Percentiles rank a stretch among this genome's conserved stretches.
Evolutionary conservation across 2,888 invertebrate genomes (phyloP).

Genomic region (Physocephala rufipes): DNA sequence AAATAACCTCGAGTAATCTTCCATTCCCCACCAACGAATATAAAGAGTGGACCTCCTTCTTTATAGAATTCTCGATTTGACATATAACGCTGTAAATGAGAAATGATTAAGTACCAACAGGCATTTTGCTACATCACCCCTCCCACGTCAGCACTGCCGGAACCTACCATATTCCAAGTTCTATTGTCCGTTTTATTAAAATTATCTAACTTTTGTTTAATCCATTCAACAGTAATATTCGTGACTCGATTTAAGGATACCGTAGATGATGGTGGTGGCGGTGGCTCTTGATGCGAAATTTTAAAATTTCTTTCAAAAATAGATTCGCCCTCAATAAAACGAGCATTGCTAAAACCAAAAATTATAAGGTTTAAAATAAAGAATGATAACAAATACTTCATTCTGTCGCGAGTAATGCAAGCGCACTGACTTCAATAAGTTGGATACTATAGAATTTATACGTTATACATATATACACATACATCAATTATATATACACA

Average conservation of each 20-base stretch:
- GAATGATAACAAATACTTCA: too few species aligned
- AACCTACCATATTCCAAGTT: slow-evolving; percentile 68
- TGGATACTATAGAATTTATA: too few species aligned
- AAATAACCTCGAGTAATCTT: slow-evolving; percentile 70
- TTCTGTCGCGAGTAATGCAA: too few species aligned
- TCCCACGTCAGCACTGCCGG: too few species aligned
- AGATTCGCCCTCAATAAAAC: slow-evolving; percentile 30
- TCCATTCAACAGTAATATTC: slow-evolving; percentile 49
- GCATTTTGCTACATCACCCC: background rate
- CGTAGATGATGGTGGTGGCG: slow-evolving; percentile 46
- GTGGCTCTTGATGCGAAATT: slow-evolving; percentile 66
- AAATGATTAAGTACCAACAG: background rate
- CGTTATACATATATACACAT: too few species aligned
- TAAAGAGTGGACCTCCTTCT: slow-evolving; percentile 70
- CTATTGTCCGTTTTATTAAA: slow-evolving; percentile 69
- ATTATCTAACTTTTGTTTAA: slow-evolving; percentile 71
- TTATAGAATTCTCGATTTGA: slow-evolving; percentile 65
- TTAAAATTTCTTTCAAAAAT: slow-evolving; percentile 55
- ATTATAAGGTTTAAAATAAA: too few species aligned
- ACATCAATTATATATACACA: too few species aligned
- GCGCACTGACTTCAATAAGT: too few species aligned
- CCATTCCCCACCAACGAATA: slow-evolving; percentile 78
- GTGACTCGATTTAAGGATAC: slow-evolving; percentile 44
- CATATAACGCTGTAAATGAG: slow-evolving; percentile 65
- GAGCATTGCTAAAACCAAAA: too few species aligned